Conservation (phyloP, 1,140 invertebrate genomes). For the Orius laevigatus region DNA sequence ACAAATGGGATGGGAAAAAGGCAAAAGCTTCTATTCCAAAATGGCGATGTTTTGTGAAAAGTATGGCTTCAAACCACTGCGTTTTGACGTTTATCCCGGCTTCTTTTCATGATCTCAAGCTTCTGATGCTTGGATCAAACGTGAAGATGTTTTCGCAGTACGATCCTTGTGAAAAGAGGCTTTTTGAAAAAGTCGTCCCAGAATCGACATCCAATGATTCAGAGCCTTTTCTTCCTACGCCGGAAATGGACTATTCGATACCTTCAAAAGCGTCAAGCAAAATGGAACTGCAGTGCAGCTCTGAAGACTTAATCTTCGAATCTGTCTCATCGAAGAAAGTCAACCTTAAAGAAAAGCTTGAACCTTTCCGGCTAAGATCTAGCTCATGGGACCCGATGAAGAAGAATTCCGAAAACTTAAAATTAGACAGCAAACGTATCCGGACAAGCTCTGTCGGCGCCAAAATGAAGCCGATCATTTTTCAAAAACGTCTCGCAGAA, state of each 20-base stretch:
- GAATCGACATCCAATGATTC: conserved; percentile 14
- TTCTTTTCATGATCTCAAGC: conserved; percentile 35
- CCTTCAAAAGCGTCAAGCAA: conserved; percentile 17
- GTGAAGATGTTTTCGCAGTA: conserved; percentile 19
- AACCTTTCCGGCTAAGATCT: conserved; percentile 20
- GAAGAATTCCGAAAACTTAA: conserved; percentile 9
- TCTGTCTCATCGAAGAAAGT: conserved; percentile 5
- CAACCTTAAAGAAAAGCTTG: neutral
- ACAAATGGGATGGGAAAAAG: neutral
- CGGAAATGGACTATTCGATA: neutral
- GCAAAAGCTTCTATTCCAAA: conserved; percentile 22
- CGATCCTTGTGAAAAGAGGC: neutral
- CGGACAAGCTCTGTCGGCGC: conserved; percentile 22
- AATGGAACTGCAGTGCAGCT: neutral
- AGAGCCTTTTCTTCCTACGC: conserved; percentile 11
- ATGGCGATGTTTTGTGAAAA: conserved; percentile 57
- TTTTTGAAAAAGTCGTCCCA: conserved; percentile 1
- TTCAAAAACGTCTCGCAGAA: conserved; percentile 6
- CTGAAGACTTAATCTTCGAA: conserved; percentile 10
- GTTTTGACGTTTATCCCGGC: conserved; percentile 53
- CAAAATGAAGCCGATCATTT: conserved; percentile 17
- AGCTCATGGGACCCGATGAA: conserved; percentile 23
- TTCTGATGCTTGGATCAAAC: conserved; percentile 25
- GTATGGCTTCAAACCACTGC: conserved; percentile 39
- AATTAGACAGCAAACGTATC: conserved; percentile 15